Conservation (phyloP, 2,797 vertebrate genomes). For the Dryobates pubescens region DNA sequence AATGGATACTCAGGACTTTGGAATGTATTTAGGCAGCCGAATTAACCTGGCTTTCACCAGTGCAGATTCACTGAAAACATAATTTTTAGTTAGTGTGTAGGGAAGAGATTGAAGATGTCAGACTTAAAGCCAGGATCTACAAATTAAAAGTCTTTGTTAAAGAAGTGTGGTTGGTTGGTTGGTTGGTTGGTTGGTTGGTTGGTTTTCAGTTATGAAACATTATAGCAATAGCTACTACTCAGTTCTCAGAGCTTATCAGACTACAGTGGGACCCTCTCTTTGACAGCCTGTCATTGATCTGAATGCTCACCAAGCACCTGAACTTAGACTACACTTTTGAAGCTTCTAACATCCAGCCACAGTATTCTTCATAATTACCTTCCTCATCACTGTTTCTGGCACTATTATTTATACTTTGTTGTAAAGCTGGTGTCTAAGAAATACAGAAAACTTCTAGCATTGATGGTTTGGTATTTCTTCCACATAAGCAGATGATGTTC, state of each 20-base stretch:
- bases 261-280: background rate
- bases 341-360: background rate
- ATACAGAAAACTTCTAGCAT: background rate
- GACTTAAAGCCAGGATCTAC: background rate
- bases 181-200: no score
- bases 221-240: background rate
- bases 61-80: background rate
- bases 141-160: background rate
- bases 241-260: background rate
- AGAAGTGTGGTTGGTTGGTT: background rate
- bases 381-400: background rate
- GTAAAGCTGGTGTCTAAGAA: background rate
- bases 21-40: background rate
- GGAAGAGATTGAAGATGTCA: background rate
- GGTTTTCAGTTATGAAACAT: background rate
- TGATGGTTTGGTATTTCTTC: background rate
- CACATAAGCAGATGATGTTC: background rate
- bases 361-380: background rate
- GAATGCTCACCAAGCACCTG: background rate
- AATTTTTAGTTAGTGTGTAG: background rate
- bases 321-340: background rate
- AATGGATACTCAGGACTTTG: background rate
- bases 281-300: background rate
- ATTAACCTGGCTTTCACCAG: background rate
- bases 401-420: background rate